phyloP scores from a whole-genome alignment of 2,888 invertebrate species.

The Lutraria lutraria region DNA sequence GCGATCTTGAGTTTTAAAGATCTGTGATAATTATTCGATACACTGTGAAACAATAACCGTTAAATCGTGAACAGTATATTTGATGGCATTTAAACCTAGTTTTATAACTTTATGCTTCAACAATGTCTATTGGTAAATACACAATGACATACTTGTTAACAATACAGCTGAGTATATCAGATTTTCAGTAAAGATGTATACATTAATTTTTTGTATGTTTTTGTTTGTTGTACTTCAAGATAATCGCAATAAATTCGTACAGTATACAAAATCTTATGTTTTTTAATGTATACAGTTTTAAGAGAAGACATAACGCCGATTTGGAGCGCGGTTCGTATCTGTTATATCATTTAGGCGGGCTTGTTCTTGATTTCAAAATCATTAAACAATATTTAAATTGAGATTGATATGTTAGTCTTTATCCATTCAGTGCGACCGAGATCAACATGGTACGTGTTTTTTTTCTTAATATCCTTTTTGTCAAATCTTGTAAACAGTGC shows the following conservation, averaged over 20 bases:
- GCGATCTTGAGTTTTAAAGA: not conserved
- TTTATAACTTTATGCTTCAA: not conserved
- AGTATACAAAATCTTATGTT: not conserved
- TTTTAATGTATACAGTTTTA: not conserved
- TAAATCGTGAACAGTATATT: not conserved
- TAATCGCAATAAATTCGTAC: not conserved
- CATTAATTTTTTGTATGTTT: not conserved
- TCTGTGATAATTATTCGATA: not conserved
- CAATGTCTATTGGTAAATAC: constrained; percentile 1
- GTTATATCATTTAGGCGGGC: too few species aligned
- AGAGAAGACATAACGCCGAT: not conserved
- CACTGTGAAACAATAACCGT: not conserved
- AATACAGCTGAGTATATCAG: not conserved
- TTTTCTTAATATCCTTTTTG: too few species aligned
- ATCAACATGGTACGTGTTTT: too few species aligned
- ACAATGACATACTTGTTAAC: constrained; percentile 3
- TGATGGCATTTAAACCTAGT: constrained; percentile 11
- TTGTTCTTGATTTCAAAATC: too few species aligned
- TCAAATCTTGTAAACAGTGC: too few species aligned
- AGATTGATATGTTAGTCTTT: too few species aligned
- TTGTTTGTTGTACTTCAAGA: not conserved
- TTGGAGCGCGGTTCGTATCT: too few species aligned
- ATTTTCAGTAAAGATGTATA: not conserved
- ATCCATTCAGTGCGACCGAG: too few species aligned
- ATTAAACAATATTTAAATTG: too few species aligned